Percentiles rank a stretch among this genome's conserved stretches.
phyloP scores from a whole-genome alignment of 2,113 vertebrate species.

The Hemiscyllium ocellatum region DNA sequence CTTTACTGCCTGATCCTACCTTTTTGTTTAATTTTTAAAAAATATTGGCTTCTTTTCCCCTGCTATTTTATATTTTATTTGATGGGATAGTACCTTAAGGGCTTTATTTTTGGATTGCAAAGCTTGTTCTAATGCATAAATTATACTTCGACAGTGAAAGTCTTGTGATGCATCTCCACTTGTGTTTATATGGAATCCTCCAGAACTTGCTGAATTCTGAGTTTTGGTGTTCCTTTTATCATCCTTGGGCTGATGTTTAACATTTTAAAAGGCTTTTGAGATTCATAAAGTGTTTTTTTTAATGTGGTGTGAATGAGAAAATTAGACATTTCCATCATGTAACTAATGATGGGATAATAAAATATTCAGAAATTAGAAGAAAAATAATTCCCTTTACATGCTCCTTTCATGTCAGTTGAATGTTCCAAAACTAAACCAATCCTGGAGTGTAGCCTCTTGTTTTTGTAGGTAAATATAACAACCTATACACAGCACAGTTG shows the following conservation, averaged over 20 bases:
- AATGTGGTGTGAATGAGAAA: neutral
- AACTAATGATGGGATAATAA: neutral
- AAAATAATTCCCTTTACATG: neutral
- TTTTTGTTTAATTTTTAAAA: neutral
- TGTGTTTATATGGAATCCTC: neutral
- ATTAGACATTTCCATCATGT: neutral
- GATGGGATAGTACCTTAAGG: neutral
- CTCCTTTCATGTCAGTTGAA: neutral
- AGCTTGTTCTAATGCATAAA: neutral
- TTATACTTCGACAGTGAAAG: neutral
- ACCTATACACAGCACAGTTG: neutral
- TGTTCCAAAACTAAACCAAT: neutral
- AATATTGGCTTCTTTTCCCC: neutral
- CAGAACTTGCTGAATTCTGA: neutral
- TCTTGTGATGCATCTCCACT: neutral
- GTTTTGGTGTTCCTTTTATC: neutral
- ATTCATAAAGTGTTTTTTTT: neutral
- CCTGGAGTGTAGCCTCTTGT: neutral
- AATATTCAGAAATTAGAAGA: neutral
- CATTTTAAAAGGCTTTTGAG: neutral
- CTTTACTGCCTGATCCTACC: neutral
- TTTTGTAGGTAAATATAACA: neutral
- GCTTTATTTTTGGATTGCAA: neutral
- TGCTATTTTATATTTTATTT: neutral
- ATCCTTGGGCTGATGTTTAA: neutral